Evolutionary conservation across 2,113 vertebrate species (phyloP), one percentile per base, ranked within the genome.

Genomic region (Lichenostomus cassidix): DNA sequence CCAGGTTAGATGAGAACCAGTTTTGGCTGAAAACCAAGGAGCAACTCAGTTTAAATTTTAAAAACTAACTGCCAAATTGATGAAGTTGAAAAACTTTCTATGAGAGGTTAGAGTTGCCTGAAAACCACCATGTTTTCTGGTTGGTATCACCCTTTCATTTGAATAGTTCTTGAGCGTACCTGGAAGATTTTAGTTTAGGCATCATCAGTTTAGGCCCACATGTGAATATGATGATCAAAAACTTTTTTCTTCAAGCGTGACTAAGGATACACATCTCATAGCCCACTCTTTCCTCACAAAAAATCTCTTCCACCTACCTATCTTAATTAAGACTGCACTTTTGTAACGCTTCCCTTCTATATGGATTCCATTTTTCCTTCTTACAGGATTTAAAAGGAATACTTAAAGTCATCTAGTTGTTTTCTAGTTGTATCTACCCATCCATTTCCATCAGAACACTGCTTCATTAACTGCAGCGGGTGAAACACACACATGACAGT

Each of bases 11-110:
- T 25, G 46, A 78, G 11, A 58, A 85, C 6, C 28, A 59, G 19
- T 5, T 88, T n/a, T 46, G 67, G 15, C 15, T 83, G 56, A 65
- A 90, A 90, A 58, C 8, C 25, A 65, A 81, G n/a, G 6, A 60
- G 15, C 1, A 0, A 50, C 24, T 47, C 1, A 0, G 20, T 63
- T 76, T 46, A 59, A 27, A 37, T 55, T 53, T 58, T 20, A 71
- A 41, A 83, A 76, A 52, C 6, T 69, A 71, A 11, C 44, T 64
- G 33, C 9, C 29, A 55, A 73, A 85, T 56, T 42, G 46, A 69
- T 20, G 7, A 82, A 78, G 37, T 20, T 4, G 50, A 55, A 60
- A 52, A 85, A 18, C 23, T 74, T 74, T 2, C 3, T n/a, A 7
- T 5, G 33, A 33, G 9, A 63, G 39, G 16, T 73, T 23, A 73